Evolutionary conservation across 2,113 vertebrate genomes (phyloP), one percentile per base, ranked within the genome.

Genomic region (Bos indicus): DNA sequence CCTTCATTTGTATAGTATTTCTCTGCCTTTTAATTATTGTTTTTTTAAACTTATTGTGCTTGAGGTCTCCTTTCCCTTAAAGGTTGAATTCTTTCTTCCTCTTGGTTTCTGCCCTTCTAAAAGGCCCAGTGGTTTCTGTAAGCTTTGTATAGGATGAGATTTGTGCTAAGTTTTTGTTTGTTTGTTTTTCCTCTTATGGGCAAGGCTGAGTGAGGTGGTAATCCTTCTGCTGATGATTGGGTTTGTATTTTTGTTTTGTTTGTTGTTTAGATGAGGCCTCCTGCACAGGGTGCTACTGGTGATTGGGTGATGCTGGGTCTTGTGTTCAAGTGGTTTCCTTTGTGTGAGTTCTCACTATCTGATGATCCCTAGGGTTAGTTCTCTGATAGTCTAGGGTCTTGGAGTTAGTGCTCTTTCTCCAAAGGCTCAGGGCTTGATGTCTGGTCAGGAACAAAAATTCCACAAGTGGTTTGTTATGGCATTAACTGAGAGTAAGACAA

Each of bases 181-280:
- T 19, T 71, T 23, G n/a, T 23, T 40, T 71, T 40, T 40, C 8
- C n/a, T 71, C n/a, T 40, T 19, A 40, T 40, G n/a, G 19, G 10
- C 19, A 40, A 40, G 9, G 19, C 67, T 40, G 67, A 71, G n/a
- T 40, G 19, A 71, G 5, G 67, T 40, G 19, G 19, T 12, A 6
- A 6, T 71, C 67, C n/a, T 40, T 36, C n/a, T 71, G 19, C 67
- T 40, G 67, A 23, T 71, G n/a, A 12, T 0, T 23, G 19, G 19
- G 67, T 71, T 6, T 71, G 9, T 71, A 6, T 40, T 40, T 71
- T 71, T 71, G 19, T 6, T 40, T 71, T 23, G 19, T 36, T 40
- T 40, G 19, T 40, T 40, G n/a, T 40, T 36, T 40, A 71, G n/a
- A 40, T 71, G n/a, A 71, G 67, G 67, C 2, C 0, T 71, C 19